phyloP scores from a whole-genome alignment of 2,113 vertebrate species.

The Rhipidura dahli region DNA sequence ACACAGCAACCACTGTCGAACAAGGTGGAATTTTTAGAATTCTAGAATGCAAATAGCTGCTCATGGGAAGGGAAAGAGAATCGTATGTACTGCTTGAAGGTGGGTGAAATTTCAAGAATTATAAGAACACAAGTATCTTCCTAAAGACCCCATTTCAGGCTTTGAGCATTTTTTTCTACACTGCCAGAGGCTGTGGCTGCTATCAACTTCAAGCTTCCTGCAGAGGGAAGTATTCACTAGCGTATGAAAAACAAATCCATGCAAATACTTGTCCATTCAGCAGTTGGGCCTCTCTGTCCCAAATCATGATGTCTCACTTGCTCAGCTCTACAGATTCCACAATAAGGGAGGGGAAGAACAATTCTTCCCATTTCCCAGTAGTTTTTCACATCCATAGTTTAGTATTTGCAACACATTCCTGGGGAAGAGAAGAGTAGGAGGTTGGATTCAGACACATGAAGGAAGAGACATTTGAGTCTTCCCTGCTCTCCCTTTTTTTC shows the following conservation, averaged over 20 bases:
- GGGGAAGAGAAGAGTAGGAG: not conserved
- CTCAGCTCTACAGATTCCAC: not conserved
- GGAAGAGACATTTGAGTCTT: not conserved
- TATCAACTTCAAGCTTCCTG: slow-evolving; percentile 1
- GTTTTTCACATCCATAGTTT: not conserved
- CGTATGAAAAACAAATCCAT: not conserved
- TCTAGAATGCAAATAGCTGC: not conserved
- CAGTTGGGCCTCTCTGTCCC: not conserved
- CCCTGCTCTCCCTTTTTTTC: not conserved
- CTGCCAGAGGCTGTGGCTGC: not conserved
- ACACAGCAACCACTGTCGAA: not conserved
- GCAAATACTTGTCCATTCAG: not conserved
- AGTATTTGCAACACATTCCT: not conserved
- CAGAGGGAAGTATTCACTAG: slow-evolving; percentile 45
- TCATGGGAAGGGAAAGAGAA: not conserved
- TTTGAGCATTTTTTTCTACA: rapidly evolving
- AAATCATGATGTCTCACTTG: not conserved
- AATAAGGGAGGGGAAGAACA: not conserved
- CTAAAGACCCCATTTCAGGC: not conserved
- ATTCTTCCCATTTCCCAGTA: not conserved
- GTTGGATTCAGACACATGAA: not conserved
- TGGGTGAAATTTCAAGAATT: not conserved
- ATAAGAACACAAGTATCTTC: not conserved
- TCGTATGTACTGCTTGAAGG: rapidly evolving
- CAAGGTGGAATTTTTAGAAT: not conserved